Base-by-base conservation (phyloP, 30 jellyfish, hydroid and myxozoan species). In the Turritopsis rubra region DNA sequence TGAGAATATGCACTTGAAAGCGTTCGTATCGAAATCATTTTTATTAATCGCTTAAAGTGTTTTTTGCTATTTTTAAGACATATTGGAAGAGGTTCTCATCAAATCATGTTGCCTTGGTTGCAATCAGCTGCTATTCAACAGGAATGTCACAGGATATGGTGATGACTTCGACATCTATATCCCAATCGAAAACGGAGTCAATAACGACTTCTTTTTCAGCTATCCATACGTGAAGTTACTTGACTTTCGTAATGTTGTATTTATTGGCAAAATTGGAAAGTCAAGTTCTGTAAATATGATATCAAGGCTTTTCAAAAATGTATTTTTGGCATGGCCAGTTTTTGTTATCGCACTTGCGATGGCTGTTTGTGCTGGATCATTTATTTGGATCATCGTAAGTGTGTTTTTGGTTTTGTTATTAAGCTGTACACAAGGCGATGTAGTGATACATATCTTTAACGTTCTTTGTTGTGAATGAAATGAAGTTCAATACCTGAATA, bases 381-480 rank as follows among this genome's bases (percentile, higher is more conserved):
- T 68, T 27, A 68, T 68, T n/a, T 68, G 77, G 77, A 68, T 68
- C 77, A 68, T 68, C 17, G 77, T 68, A 68, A 27, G 77, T 68
- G 1, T 19, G 30, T n/a, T 18, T 60, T n/a, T n/a, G n/a, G n/a
- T 60, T 18, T 60, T 18, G 0, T 60, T n/a, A n/a, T n/a, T n/a
- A n/a, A n/a, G n/a, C n/a, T n/a, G n/a, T n/a, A n/a, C n/a, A n/a
- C n/a, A n/a, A n/a, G n/a, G n/a, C n/a, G n/a, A n/a, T n/a, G n/a
- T n/a, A n/a, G n/a, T n/a, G n/a, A n/a, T n/a, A n/a, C n/a, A n/a
- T n/a, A n/a, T n/a, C n/a, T n/a, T n/a, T n/a, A n/a, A n/a, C n/a
- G n/a, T n/a, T n/a, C n/a, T n/a, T n/a, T n/a, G n/a, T n/a, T n/a
- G n/a, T n/a, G n/a, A n/a, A n/a, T n/a, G n/a, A n/a, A n/a, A n/a